Percentiles rank a stretch among this genome's conserved stretches.
These are phyloP conservation scores for Sinocyclocheilus rhinocerous DNA, from an alignment of 2,113 vertebrate species.

Conservation along the genomic window DNA sequence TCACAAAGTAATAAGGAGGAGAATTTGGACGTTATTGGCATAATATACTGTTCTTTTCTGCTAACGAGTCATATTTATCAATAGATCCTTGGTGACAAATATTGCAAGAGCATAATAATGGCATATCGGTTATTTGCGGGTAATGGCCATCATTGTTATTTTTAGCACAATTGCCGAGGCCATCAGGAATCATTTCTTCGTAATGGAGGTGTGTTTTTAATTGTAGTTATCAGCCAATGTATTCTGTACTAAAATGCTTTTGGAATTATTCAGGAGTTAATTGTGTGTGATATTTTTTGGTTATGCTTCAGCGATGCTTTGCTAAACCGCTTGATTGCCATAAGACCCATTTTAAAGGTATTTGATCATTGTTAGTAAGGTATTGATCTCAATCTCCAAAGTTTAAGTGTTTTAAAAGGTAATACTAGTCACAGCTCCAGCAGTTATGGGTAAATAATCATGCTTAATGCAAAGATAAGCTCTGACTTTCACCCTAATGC, in stretches of 20 bases:
- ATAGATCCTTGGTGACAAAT: conserved; percentile 16
- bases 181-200: not conserved
- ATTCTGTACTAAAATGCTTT: conserved; percentile 15
- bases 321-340: conserved; percentile 12
- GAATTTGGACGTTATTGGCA: not conserved
- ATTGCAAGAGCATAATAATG: not conserved
- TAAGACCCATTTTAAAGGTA: not conserved
- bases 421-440: not conserved
- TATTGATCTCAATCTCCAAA: conserved; percentile 30
- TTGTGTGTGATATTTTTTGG: not conserved
- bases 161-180: not conserved
- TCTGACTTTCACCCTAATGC: not conserved
- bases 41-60: conserved; percentile 2
- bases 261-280: conserved; percentile 37
- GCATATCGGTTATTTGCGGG: not conserved
- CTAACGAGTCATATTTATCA: conserved; percentile 43
- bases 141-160: conserved; percentile 18
- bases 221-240: conserved; percentile 4
- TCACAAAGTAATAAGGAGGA: not conserved
- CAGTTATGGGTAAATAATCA: not conserved
- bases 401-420: conserved; percentile 13
- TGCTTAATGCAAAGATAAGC: conserved; percentile 11
- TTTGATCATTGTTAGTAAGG: conserved; percentile 14
- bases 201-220: not conserved
- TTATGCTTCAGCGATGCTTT: not conserved